Conservation (phyloP, 2,888 invertebrate genomes). For the Salticus scenicus region DNA sequence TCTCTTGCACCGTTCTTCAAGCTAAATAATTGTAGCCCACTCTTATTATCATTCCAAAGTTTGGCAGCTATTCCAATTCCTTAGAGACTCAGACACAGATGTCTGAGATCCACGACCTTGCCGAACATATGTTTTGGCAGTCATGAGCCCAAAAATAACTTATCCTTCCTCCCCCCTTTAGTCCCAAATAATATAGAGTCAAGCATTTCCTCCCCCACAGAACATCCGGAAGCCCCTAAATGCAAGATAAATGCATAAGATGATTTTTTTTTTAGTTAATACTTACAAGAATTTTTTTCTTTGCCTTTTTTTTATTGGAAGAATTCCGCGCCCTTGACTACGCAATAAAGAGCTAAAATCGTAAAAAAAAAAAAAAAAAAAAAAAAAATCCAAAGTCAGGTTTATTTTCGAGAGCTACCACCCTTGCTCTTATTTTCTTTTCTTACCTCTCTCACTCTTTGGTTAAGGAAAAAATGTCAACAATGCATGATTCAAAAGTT, state of each 20-base stretch:
- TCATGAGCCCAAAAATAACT: slow-evolving; percentile 38
- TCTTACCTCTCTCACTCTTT: no score
- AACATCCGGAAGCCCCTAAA: neutral
- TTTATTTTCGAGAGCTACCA: neutral
- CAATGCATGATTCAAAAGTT: no score
- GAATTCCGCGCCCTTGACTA: neutral
- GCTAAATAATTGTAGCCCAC: neutral
- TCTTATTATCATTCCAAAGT: slow-evolving; percentile 14
- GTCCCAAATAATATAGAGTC: slow-evolving; percentile 9
- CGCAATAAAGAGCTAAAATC: no score
- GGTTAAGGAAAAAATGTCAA: no score
- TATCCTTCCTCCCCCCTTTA: slow-evolving; percentile 26
- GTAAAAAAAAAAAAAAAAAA: no score
- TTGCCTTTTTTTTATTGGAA: neutral
- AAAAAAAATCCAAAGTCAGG: neutral
- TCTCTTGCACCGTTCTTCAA: neutral
- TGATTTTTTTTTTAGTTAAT: neutral
- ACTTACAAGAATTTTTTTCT: neutral
- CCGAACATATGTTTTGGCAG: slow-evolving; percentile 20
- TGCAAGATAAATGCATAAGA: neutral
- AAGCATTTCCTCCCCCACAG: slow-evolving; percentile 8
- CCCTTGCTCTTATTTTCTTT: neutral
- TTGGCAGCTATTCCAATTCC: slow-evolving; percentile 22
- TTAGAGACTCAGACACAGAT: slow-evolving; percentile 15
- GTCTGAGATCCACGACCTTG: slow-evolving; percentile 24